Conservation (phyloP, 2,888 invertebrate species). For the Pterobdella sp. region DNA sequence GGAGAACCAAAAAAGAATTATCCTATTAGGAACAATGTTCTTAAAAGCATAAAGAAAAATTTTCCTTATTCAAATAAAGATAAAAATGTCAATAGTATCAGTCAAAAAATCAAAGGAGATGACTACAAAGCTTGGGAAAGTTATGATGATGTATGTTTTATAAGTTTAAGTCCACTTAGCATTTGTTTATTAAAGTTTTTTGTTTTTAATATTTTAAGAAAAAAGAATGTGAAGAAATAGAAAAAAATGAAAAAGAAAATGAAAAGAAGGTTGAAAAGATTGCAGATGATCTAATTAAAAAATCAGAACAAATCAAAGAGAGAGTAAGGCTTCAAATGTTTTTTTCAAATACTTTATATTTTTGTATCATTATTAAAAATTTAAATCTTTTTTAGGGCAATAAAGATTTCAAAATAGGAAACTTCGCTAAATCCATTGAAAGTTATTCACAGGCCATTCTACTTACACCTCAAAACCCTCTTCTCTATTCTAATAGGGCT, state of each 20-base stretch:
- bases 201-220: slow-evolving; percentile 40
- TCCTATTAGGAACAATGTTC: not conserved
- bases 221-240: slow-evolving; percentile 45
- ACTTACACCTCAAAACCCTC: slow-evolving; percentile 54
- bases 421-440: slow-evolving; percentile 49
- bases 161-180: not conserved
- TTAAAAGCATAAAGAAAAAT: slow-evolving; percentile 50
- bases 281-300: slow-evolving; percentile 54
- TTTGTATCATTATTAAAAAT: not conserved
- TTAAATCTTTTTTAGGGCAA: slow-evolving; percentile 46
- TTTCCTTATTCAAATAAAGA: slow-evolving; percentile 63
- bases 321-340: slow-evolving; percentile 55
- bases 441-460: slow-evolving; percentile 50
- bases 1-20: not conserved
- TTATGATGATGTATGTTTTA: slow-evolving; percentile 64
- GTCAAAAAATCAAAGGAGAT: slow-evolving; percentile 56
- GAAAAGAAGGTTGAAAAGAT: slow-evolving; percentile 47
- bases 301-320: slow-evolving; percentile 65
- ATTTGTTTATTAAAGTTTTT: slow-evolving; percentile 9
- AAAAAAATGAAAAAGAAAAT: slow-evolving; percentile 39
- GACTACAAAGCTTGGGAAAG: slow-evolving; percentile 71
- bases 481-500: slow-evolving; percentile 78
- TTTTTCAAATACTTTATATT: not conserved
- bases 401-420: slow-evolving; percentile 48
- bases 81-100: slow-evolving; percentile 39